These are phyloP conservation scores for Hydrochoerus hydrochaeris DNA, from an alignment of 2,113 vertebrate species.

Conservation along the genomic window DNA sequence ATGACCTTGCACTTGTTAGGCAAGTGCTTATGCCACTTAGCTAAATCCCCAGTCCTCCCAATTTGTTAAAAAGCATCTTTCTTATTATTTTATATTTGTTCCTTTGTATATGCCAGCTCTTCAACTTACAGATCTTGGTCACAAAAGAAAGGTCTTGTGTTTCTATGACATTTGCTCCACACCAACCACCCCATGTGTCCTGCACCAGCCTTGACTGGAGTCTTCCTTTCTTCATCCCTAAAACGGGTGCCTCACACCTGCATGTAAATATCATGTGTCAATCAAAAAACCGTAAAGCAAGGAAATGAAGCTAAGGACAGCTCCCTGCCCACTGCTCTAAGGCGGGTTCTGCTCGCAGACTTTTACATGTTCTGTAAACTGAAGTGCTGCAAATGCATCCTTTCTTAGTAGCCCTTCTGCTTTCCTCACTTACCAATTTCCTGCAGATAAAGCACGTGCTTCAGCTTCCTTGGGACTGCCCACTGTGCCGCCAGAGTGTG, in stretches of 20 bases:
- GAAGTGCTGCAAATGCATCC: too few relatives aligned
- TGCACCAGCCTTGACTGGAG: not conserved
- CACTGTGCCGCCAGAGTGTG: not conserved
- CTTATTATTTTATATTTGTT: not conserved
- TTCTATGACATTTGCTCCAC: fast-evolving
- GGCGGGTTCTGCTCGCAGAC: too few relatives aligned
- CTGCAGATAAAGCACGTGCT: not conserved
- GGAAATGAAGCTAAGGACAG: too few relatives aligned
- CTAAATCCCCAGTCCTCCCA: too few relatives aligned
- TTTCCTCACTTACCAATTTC: not conserved
- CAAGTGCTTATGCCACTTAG: too few relatives aligned
- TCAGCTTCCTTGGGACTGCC: not conserved
- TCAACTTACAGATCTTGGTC: not conserved
- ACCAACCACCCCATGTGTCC: not conserved
- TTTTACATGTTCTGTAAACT: not conserved
- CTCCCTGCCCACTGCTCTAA: not conserved
- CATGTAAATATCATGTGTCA: too few relatives aligned
- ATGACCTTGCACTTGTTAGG: too few relatives aligned
- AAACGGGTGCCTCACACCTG: too few relatives aligned
- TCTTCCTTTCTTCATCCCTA: not conserved
- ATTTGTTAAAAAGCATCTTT: not conserved
- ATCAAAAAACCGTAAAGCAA: not conserved
- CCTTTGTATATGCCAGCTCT: not conserved
- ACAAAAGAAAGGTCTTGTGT: not conserved
- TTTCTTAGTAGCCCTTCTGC: not conserved